These are phyloP conservation scores for Gisinianus flammeolus DNA, from an alignment of 2,888 invertebrate genomes.

Conservation along the genomic window DNA sequence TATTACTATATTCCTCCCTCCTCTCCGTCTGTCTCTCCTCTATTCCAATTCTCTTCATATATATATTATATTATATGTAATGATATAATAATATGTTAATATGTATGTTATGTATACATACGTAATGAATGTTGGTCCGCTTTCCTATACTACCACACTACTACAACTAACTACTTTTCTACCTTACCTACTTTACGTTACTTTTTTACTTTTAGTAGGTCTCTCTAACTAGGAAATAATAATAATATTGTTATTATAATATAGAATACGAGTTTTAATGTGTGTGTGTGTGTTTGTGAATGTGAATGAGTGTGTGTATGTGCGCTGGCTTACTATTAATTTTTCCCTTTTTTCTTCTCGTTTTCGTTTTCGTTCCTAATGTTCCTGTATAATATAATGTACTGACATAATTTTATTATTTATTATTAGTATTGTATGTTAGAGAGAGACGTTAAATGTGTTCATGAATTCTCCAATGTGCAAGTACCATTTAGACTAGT, in stretches of 20 bases:
- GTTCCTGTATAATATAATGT: not conserved
- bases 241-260: constrained; percentile 29
- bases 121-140: no score
- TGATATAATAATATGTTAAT: no score
- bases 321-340: not conserved
- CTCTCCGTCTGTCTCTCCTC: constrained; percentile 3
- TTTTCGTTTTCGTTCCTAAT: not conserved
- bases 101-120: no score
- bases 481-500: constrained; percentile 29
- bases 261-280: not conserved
- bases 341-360: not conserved
- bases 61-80: no score
- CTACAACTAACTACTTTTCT: not conserved
- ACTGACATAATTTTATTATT: no score
- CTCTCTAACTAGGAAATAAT: constrained; percentile 34
- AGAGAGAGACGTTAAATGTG: not conserved
- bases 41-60: no score
- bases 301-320: constrained; percentile 3
- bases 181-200: not conserved
- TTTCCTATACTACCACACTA: not conserved
- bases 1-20: constrained; percentile 1
- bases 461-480: not conserved
- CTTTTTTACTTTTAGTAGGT: not conserved
- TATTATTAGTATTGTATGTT: not conserved
- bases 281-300: constrained; percentile 24